A percentile compares a stretch with the other conserved stretches of the same genome.
Evolutionary conservation across 2,113 vertebrate species (phyloP).

Genomic region (Ginglymostoma cirratum): DNA sequence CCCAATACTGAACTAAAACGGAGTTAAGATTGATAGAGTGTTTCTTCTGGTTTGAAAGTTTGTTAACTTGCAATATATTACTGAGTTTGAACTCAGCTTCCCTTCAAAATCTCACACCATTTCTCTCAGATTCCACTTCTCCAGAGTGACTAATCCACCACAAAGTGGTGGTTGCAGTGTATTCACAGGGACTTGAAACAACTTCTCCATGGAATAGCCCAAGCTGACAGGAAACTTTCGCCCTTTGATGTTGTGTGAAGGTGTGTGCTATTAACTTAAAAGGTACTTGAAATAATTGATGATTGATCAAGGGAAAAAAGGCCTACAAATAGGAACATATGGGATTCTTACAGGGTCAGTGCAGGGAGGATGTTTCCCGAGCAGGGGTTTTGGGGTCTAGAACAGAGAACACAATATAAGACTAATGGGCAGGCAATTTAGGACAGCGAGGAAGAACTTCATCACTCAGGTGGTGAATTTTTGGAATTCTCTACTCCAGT

Average conservation of each 20-base stretch:
- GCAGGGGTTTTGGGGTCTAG: too few relatives aligned
- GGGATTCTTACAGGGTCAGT: too few relatives aligned
- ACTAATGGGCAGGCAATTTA: too few relatives aligned
- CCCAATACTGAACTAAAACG: background rate
- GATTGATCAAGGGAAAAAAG: background rate
- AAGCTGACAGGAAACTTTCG: background rate
- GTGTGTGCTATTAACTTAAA: background rate
- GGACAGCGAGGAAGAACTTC: too few relatives aligned
- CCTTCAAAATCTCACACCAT: background rate
- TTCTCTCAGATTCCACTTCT: background rate
- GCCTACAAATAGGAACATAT: too few relatives aligned
- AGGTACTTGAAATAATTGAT: background rate
- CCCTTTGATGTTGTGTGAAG: background rate
- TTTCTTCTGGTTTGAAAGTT: background rate
- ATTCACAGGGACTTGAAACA: background rate
- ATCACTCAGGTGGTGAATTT: too few relatives aligned
- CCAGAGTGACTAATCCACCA: background rate
- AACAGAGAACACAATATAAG: too few relatives aligned
- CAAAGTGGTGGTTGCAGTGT: background rate
- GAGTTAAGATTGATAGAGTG: background rate
- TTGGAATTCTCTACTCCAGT: too few relatives aligned
- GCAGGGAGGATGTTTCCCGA: too few relatives aligned
- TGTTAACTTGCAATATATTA: background rate
- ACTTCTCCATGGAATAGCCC: background rate
- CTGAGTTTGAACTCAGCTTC: background rate